Evolutionary conservation across 1,140 invertebrate species (phyloP), one percentile per base, ranked within the genome.

Genomic region (Papilio helenus): DNA sequence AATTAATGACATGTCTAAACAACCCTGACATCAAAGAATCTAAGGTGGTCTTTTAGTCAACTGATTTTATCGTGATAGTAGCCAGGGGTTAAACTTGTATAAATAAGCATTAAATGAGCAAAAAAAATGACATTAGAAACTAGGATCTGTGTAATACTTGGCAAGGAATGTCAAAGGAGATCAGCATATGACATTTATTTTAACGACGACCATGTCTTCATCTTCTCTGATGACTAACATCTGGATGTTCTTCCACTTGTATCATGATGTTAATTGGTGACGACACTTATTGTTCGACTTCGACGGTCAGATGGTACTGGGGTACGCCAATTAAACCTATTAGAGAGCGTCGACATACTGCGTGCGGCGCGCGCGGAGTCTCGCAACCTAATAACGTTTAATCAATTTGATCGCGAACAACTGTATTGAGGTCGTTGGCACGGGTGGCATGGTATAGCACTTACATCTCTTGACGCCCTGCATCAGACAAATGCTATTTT

Each of bases 341-440:
- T 90, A 91, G 86, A 90, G 84, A 86, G 85, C 89, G 89, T 91
- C 84, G 88, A 80, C 82, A 81, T 46, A 83, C 83, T 74, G 76
- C 83, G 72, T 46, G 84, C 83, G 79, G 76, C 83, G 72, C 82
- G 83, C 86, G 83, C 85, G 86, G 85, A 85, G 78, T 83, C 78
- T 84, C 81, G 83, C 87, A 89, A 88, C 84, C 87, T 89, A 89
- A 92, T 90, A 93, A 84, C 86, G 83, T 84, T 88, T 86, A 89
- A 91, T 92, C 90, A 90, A 91, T 89, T 90, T 87, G 86, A 87
- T 91, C 87, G 87, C 85, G 82, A 82, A 82, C 84, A 80, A 84
- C 83, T 86, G 81, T 83, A 76, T 83, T 51, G 82, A 79, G 90
- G 89, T 90, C 89, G 82, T 82, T 91, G 88, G 89, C 91, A 85